Conservation (phyloP, 2,888 invertebrate species). For the Diaphora mendica region DNA sequence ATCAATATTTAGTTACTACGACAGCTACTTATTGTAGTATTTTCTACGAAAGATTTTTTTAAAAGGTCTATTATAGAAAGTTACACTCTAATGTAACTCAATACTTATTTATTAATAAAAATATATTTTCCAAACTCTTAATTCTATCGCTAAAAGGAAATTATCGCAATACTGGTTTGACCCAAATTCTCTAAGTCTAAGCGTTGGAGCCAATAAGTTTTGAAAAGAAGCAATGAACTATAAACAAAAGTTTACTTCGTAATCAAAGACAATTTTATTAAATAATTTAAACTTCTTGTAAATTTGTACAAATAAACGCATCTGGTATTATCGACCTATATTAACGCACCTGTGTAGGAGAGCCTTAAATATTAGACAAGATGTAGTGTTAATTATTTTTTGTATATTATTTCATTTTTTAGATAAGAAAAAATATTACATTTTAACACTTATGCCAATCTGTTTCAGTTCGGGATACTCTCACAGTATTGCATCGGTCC, state of each 20-base stretch:
- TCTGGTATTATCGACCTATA: no score
- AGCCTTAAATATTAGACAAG: neutral
- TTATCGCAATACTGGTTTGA: neutral
- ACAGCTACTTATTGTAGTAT: neutral
- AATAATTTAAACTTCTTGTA: no score
- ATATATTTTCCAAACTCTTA: no score
- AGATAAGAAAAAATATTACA: no score
- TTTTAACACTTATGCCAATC: conserved; percentile 1
- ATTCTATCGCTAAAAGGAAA: neutral
- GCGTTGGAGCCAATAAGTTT: neutral
- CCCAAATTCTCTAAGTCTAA: neutral
- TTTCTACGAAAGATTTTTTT: no score
- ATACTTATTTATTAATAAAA: neutral
- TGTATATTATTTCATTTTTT: neutral
- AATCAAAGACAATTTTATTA: no score
- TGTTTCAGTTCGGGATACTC: conserved; percentile 85
- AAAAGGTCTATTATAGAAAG: no score
- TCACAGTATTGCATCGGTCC: conserved; percentile 87
- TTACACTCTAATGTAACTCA: no score
- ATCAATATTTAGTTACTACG: neutral
- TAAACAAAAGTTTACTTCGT: neutral
- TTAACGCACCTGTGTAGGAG: no score
- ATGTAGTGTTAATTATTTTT: neutral
- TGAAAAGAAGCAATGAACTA: neutral
- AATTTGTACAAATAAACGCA: no score